Evolutionary conservation across 2,797 vertebrate species (phyloP).

Genomic region (Silurus aristotelis): DNA sequence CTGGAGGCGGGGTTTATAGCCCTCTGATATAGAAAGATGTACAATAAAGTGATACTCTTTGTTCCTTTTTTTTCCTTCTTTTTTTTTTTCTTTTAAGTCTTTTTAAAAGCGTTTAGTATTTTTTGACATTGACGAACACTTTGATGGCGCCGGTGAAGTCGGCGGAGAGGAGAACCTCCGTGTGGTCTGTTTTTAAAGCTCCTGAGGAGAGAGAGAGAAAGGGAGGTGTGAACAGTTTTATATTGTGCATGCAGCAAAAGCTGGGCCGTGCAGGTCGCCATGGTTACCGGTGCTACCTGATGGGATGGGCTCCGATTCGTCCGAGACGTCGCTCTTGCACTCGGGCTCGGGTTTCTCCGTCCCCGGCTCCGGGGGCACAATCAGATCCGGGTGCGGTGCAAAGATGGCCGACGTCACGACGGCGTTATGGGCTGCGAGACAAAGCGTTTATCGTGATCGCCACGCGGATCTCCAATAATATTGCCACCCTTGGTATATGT

Average conservation of each 20-base stretch:
- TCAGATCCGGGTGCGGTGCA: slow-evolving; percentile 91
- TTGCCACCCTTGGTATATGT: too few relatives aligned
- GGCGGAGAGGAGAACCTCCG: slow-evolving; percentile 94
- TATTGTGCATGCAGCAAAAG: neutral
- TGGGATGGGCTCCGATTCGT: slow-evolving; percentile 83
- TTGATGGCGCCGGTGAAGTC: slow-evolving; percentile 99
- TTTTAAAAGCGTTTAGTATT: slow-evolving; percentile 73
- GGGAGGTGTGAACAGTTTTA: neutral
- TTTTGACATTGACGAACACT: slow-evolving; percentile 97
- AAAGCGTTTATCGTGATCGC: neutral
- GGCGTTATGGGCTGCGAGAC: slow-evolving; percentile 89
- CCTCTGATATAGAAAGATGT: slow-evolving; percentile 27
- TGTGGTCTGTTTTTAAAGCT: slow-evolving; percentile 91
- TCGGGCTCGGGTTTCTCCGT: slow-evolving; percentile 87
- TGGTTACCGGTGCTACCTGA: slow-evolving; percentile 76
- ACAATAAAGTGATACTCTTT: slow-evolving; percentile 21
- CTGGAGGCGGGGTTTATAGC: slow-evolving; percentile 30
- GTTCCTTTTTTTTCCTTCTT: slow-evolving; percentile 16
- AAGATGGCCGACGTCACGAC: slow-evolving; percentile 98
- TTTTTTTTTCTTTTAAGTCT: neutral
- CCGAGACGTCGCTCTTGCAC: slow-evolving; percentile 79
- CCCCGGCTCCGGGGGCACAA: slow-evolving; percentile 82
- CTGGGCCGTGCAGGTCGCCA: neutral
- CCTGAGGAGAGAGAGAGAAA: slow-evolving; percentile 70
- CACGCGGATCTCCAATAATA: too few relatives aligned